Evolutionary conservation across 2,797 vertebrate genomes (phyloP).

Genomic region (Spea hammondii): DNA sequence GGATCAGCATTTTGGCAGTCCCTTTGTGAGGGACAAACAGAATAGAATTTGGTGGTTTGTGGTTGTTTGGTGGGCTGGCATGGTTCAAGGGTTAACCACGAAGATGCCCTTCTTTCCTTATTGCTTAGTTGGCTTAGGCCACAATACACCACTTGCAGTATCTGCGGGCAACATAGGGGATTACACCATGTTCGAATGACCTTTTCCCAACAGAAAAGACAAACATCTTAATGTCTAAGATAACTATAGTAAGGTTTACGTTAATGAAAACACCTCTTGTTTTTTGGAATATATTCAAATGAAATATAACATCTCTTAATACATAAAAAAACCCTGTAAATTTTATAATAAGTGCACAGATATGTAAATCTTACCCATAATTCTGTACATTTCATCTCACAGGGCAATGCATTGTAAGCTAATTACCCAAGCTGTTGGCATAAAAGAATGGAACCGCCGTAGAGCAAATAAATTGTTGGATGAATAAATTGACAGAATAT

Average conservation of each 20-base stretch:
- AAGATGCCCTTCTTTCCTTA: too few relatives aligned
- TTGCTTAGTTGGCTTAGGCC: too few relatives aligned
- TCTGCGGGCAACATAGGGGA: too few relatives aligned
- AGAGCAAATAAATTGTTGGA: slow-evolving; percentile 44
- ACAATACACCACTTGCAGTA: too few relatives aligned
- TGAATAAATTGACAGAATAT: slow-evolving; percentile 43
- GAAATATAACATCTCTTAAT: slow-evolving; percentile 11
- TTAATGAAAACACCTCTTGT: slow-evolving; percentile 11
- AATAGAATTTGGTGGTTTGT: too few relatives aligned
- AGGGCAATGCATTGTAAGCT: slow-evolving; percentile 44
- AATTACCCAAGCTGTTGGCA: slow-evolving; percentile 50
- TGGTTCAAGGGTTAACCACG: too few relatives aligned
- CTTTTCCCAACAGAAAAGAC: too few relatives aligned
- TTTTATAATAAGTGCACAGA: slow-evolving; percentile 40
- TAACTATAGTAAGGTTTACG: slow-evolving; percentile 6
- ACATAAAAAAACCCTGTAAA: slow-evolving; percentile 18
- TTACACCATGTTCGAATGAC: too few relatives aligned
- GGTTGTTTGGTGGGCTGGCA: too few relatives aligned
- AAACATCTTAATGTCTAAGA: slow-evolving; percentile 8
- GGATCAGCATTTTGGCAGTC: too few relatives aligned
- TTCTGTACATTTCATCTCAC: slow-evolving; percentile 28
- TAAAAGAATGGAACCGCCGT: slow-evolving; percentile 30
- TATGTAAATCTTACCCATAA: slow-evolving; percentile 41
- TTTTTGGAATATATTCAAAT: background rate
- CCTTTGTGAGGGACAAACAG: too few relatives aligned